Base-by-base conservation (phyloP, 1,140 invertebrate genomes). In the Cydia splendana region DNA sequence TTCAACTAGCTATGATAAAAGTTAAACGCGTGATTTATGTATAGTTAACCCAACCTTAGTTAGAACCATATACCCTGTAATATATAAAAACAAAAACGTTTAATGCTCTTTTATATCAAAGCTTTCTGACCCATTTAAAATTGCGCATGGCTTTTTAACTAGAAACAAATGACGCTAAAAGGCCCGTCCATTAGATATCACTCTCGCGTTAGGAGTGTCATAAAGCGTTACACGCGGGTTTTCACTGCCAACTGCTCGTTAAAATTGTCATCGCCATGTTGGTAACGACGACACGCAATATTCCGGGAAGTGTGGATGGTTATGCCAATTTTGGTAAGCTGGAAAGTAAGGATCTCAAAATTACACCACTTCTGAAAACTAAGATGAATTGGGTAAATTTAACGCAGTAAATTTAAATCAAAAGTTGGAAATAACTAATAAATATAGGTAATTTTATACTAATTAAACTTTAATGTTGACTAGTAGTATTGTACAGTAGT, bases 121-220 rank as follows among this genome's bases (percentile, higher is more conserved):
- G 6, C n/a, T 4, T 57, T 57, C 20, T 24, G 57, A 24, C 9
- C 57, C 57, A 62, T 62, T 53, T n/a, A 24, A 62, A 20, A 3
- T 62, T 0, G 20, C 57, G 57, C 20, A 62, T 24, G 20, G 57
- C 18, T 24, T 62, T 62, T 62, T 24, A 62, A 62, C 34, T 18
- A 71, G 67, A 71, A 71, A 71, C 67, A 45, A 71, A 62, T 62
- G 57, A 24, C 34, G 34, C 5, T 71, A 7, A 71, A 71, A 71
- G 53, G 67, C 13, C 67, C 15, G 30, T n/a, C 65, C 67, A 71
- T 42, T 71, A 71, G 67, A 38, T 38, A 71, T 71, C 34, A 38
- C 67, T 71, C 67, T 12, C 65, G 65, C 65, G 38, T 71, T 71
- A 71, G 67, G 38, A 34, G 34, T 18, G 30, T 34, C 38, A 9